Percentiles rank a stretch among this genome's conserved stretches.
Conservation (phyloP, 1,140 invertebrate species). For the Drosophila takahashii region DNA sequence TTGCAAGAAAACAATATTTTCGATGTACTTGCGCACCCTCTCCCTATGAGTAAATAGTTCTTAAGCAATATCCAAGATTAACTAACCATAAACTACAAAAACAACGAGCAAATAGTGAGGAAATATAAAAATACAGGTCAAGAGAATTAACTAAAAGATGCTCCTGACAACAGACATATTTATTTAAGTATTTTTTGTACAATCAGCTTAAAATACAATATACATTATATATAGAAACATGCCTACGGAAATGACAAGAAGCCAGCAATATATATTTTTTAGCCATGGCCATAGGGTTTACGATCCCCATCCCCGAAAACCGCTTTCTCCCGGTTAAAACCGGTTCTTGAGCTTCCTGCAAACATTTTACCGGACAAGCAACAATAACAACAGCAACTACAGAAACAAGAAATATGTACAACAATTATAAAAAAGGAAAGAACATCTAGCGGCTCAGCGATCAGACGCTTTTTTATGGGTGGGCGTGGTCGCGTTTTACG, state of each 20-base stretch:
- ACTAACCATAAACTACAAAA: constrained; percentile 27
- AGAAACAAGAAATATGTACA: constrained; percentile 18
- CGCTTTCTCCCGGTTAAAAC: constrained; percentile 25
- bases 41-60: constrained; percentile 52
- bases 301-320: constrained; percentile 4
- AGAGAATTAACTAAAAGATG: constrained; percentile 14
- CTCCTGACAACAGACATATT: constrained; percentile 51
- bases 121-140: constrained; percentile 1
- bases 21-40: constrained; percentile 51
- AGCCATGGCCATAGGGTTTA: constrained; percentile 34
- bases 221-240: constrained; percentile 25
- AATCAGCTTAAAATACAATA: constrained; percentile 60
- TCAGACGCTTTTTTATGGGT: constrained; percentile 43
- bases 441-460: constrained; percentile 40
- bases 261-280: constrained; percentile 51
- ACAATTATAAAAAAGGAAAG: constrained; percentile 13
- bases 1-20: constrained; percentile 57
- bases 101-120: constrained; percentile 35
- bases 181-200: constrained; percentile 73
- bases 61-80: constrained; percentile 50
- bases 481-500: constrained; percentile 46
- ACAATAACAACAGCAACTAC: constrained; percentile 16
- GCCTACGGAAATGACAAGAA: constrained; percentile 23
- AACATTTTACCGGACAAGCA: constrained; percentile 31
- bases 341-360: constrained; percentile 45